A percentile compares a stretch with the other conserved stretches of the same genome.
These are phyloP conservation scores for Brachylomia viminalis DNA, from an alignment of 2,888 invertebrate genomes.

Conservation along the genomic window DNA sequence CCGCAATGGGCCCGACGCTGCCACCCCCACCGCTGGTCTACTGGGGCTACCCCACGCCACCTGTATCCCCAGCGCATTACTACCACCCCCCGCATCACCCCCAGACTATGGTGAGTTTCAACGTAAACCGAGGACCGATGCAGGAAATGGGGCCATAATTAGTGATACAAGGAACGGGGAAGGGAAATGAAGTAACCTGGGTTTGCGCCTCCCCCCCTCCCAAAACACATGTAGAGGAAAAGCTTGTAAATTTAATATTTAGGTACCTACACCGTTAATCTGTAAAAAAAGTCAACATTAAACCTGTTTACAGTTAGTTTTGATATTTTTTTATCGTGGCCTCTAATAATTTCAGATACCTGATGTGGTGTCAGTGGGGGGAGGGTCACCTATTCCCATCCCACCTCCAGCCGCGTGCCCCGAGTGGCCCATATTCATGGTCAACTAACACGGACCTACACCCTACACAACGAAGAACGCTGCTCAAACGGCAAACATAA, in stretches of 20 bases:
- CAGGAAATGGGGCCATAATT: slow-evolving; percentile 24
- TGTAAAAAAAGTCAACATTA: neutral
- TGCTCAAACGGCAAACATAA: slow-evolving; percentile 40
- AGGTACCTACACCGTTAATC: neutral
- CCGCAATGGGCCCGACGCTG: slow-evolving; percentile 90
- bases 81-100: slow-evolving; percentile 92
- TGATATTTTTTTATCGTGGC: neutral
- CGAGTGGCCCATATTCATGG: slow-evolving; percentile 89
- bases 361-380: slow-evolving; percentile 86
- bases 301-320: neutral
- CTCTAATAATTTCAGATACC: slow-evolving; percentile 79
- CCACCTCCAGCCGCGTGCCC: slow-evolving; percentile 86
- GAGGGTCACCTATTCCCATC: slow-evolving; percentile 86
- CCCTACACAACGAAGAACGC: slow-evolving; percentile 46
- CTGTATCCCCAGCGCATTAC: slow-evolving; percentile 97
- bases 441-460: slow-evolving; percentile 75
- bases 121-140: slow-evolving; percentile 8
- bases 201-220: slow-evolving; percentile 48
- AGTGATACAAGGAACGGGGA: slow-evolving; percentile 11
- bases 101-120: slow-evolving; percentile 83
- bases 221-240: neutral
- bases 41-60: slow-evolving; percentile 98
- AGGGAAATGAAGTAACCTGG: slow-evolving; percentile 13
- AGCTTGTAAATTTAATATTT: neutral
- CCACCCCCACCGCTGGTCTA: slow-evolving; percentile 94